Evolutionary conservation across 2,113 vertebrate genomes (phyloP), one percentile per base, ranked within the genome.

Genomic region (Cheilinus undulatus): DNA sequence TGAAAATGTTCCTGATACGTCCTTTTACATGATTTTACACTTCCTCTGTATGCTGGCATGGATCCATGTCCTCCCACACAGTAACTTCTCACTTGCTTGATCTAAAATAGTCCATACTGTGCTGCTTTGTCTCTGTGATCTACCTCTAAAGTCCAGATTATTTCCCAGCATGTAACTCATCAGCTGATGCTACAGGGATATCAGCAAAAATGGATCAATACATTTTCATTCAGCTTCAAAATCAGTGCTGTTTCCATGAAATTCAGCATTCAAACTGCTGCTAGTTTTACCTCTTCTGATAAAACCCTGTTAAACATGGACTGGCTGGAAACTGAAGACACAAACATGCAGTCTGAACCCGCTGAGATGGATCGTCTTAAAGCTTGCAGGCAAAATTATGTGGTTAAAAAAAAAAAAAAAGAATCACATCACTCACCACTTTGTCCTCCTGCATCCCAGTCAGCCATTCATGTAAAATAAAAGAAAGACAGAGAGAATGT

Each of bases 401-500:
- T 50, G 40, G 54, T 64, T 60, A 30, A 43, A 30, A 73, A 73
- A 66, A 23, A 45, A 15, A 62, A 64, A 52, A 62, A 50, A 62
- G 38, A 68, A 60, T 26, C 48, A 52, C 66, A 65, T 42, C 58
- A 92, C 88, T 90, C 80, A 92, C 91, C 90, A 92, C 91, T 91
- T 92, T 92, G 84, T 92, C 88, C 74, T 92, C 90, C 91, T 92
- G 88, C 70, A 83, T 85, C 61, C 74, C 72, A 78, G 87, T 79
- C 65, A 86, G 79, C 68, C 78, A 82, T 73, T 57, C 80, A 83
- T 82, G 73, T 32, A 56, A 30, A 66, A 83, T 74, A 65, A 73
- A 76, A 80, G 76, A 80, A 78, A 82, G 73, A 80, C 60, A 86
- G 51, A 73, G 61, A 80, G 54, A 88, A 72, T 53, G 56, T 80